Base-by-base conservation (phyloP, 2,888 invertebrate species). In the Lasioglossum figueresi region DNA sequence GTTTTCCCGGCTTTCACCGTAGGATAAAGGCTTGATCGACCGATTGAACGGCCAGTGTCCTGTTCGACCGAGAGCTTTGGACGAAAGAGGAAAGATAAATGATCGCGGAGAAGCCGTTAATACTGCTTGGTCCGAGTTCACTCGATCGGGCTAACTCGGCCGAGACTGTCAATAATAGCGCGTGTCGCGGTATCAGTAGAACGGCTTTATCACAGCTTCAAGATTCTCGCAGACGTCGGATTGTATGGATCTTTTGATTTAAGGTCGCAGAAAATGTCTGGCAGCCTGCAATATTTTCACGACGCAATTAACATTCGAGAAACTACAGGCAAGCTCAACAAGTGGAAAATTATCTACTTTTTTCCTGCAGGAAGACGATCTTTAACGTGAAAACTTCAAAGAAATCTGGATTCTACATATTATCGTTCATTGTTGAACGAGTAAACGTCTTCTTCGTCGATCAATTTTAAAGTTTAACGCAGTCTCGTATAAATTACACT, bases 11-110 rank as follows among this genome's bases (percentile, higher is more conserved):
- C 63, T 34, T 63, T 63, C 63, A 63, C 31, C 63, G 63, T 34
- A 34, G 63, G 63, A 63, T 63, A 63, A 63, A 63, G 63, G 63
- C 63, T 63, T 31, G 63, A 63, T 63, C 63, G 63, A 63, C 63
- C 63, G 63, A 63, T 63, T 63, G 63, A 63, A 63, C 34, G 63
- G 63, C 34, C 63, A 63, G 31, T 63, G 63, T 63, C 63, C 63
- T 19, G 63, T 63, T 63, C 63, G 63, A 63, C 63, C 63, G 63
- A 34, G 63, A 63, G 63, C 63, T 63, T 31, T 63, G 3, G 63
- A 34, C 63, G 63, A 31, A 63, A 63, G 63, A 63, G 31, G 63
- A 63, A 63, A 63, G 63, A 63, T 63, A 63, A 63, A 63, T 63
- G 63, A 63, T 63, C 63, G 63, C 16, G 63, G 63, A 63, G 63